Percentiles rank a stretch among this genome's conserved stretches.
Conservation (phyloP, 2,888 invertebrate species). For the Pheosia tremula region DNA sequence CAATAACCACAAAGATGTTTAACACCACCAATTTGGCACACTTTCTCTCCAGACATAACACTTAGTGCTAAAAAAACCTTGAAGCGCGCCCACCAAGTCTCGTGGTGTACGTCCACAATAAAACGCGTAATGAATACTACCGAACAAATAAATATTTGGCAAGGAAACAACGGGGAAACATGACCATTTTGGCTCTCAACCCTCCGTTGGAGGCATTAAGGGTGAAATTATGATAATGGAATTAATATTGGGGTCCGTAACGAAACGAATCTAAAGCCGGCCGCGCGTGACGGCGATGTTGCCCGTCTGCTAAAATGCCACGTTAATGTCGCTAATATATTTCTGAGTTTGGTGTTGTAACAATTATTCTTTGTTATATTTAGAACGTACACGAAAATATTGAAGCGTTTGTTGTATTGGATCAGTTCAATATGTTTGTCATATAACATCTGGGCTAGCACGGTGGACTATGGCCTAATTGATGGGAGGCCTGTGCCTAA, state of each 20-base stretch:
- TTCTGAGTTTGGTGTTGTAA: slow-evolving; percentile 22
- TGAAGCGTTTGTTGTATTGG: background rate
- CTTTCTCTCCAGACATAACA: slow-evolving; percentile 12
- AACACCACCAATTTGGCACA: slow-evolving; percentile 30
- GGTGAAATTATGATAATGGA: slow-evolving; percentile 58
- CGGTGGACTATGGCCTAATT: too few species aligned
- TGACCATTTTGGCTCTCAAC: slow-evolving; percentile 46
- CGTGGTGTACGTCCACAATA: slow-evolving; percentile 23
- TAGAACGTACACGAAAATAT: background rate
- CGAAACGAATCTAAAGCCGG: slow-evolving; percentile 36
- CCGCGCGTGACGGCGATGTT: slow-evolving; percentile 28
- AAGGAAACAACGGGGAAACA: slow-evolving; percentile 34
- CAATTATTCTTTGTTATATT: slow-evolving; percentile 1
- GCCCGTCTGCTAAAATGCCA: slow-evolving; percentile 32
- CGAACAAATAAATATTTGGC: slow-evolving; percentile 55
- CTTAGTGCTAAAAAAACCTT: slow-evolving; percentile 21
- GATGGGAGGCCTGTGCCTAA: too few species aligned
- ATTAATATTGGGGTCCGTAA: slow-evolving; percentile 48
- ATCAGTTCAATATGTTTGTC: background rate
- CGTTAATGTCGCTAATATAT: slow-evolving; percentile 35
- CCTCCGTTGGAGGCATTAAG: slow-evolving; percentile 44
- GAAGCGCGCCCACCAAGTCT: slow-evolving; percentile 11
- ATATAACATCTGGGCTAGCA: background rate
- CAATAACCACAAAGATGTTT: slow-evolving; percentile 8
- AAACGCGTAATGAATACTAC: slow-evolving; percentile 39